Evolutionary conservation across 1,140 invertebrate species (phyloP).

Genomic region (Heliconius hewitsoni): DNA sequence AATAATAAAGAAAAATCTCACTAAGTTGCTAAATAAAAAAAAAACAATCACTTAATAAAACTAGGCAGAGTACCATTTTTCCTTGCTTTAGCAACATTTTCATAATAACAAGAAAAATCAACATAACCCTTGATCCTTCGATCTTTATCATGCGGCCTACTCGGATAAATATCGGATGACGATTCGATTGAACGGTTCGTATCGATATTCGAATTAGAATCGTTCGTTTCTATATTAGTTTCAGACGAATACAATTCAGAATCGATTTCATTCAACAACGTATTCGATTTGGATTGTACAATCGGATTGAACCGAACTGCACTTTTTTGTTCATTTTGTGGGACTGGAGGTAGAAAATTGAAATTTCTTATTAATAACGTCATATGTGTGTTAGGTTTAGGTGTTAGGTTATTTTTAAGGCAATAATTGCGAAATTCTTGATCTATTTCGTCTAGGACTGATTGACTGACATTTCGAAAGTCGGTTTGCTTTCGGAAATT

Average conservation of each 20-base stretch:
- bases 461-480: constrained; percentile 91
- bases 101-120: constrained; percentile 91
- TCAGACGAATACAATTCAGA: constrained; percentile 60
- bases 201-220: constrained; percentile 54
- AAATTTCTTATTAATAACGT: constrained; percentile 94
- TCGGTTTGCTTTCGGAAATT: constrained; percentile 92
- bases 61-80: constrained; percentile 83
- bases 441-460: constrained; percentile 92
- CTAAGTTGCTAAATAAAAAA: neutral
- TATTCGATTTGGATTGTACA: constrained; percentile 80
- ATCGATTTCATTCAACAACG: constrained; percentile 68
- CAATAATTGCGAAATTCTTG: constrained; percentile 91
- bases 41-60: constrained; percentile 62
- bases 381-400: constrained; percentile 80
- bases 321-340: constrained; percentile 76
- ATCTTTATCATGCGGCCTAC: constrained; percentile 78
- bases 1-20: too few relatives aligned
- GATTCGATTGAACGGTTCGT: constrained; percentile 70
- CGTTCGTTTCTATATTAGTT: constrained; percentile 55
- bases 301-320: constrained; percentile 83
- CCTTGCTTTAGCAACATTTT: constrained; percentile 85
- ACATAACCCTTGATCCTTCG: constrained; percentile 90
- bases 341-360: constrained; percentile 88
- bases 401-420: constrained; percentile 83
- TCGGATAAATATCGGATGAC: constrained; percentile 76